Base-by-base conservation (phyloP, 2,888 invertebrate species). In the Dolichopus griseipennis region DNA sequence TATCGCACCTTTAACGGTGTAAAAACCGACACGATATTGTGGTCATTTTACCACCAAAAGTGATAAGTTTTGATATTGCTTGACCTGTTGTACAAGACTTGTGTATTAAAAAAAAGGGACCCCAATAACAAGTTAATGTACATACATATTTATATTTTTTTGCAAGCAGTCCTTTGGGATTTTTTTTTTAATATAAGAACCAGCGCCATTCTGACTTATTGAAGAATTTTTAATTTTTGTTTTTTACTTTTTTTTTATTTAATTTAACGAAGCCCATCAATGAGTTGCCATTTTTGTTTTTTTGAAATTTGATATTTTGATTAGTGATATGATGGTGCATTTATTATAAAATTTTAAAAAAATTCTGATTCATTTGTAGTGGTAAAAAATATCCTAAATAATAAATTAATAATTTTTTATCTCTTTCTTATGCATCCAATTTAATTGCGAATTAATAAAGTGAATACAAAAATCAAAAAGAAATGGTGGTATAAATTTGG, bases 41-140 rank as follows among this genome's bases (percentile, higher is more conserved):
- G 52, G 52, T 52, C n/a, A n/a, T 52, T 52, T 52, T 52, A 52
- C 52, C 52, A 52, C 52, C 52, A 52, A 52, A 52, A 52, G 52
- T 52, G 52, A 52, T 52, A 52, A 52, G n/a, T 18, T 18, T 18
- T 18, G 15, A 41, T 5, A 9, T 12, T 41, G 9, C 18, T n/a
- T 52, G 52, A 18, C n/a, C 15, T 52, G 52, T n/a, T 15, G 15
- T 41, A 12, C 8, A 12, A 27, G 5, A 37, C n/a, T n/a, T n/a
- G n/a, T n/a, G n/a, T n/a, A n/a, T 3, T 52, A 6, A 52, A 6
- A 52, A 52, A 52, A 52, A 52, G 52, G 52, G 52, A 12, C 18
- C 15, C 15, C 52, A 52, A n/a, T n/a, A n/a, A 52, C 27, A 52
- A 52, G n/a, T n/a, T n/a, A n/a, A n/a, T 18, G 1, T 52, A 18